phyloP scores from a whole-genome alignment of 2,797 vertebrate genomes.

The Pteropus rufus region DNA sequence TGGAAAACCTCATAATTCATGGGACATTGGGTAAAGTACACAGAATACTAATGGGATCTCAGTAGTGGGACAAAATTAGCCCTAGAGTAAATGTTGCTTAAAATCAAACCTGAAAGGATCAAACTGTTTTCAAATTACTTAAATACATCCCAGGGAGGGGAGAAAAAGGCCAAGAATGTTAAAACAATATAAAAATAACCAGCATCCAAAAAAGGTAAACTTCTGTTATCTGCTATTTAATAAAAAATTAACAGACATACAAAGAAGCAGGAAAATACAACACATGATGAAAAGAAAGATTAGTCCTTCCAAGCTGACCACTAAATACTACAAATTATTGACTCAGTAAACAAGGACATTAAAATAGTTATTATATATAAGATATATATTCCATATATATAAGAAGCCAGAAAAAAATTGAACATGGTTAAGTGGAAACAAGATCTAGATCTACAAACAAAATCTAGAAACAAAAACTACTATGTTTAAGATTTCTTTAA shows the following conservation, averaged over 20 bases:
- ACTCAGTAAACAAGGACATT: not conserved
- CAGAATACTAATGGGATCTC: not conserved
- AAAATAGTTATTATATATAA: not conserved
- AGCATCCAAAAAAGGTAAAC: not conserved
- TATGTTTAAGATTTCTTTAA: not conserved
- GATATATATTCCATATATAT: not conserved
- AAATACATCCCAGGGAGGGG: not conserved
- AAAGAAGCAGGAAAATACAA: not conserved
- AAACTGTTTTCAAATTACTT: not conserved
- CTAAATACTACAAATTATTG: not conserved
- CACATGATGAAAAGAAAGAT: not conserved
- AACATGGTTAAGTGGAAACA: not conserved
- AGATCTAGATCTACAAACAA: not conserved
- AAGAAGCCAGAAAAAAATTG: not conserved
- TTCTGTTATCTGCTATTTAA: not conserved
- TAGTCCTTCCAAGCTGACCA: not conserved
- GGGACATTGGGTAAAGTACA: not conserved
- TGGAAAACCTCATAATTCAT: not conserved
- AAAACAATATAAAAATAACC: not conserved
- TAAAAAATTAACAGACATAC: not conserved
- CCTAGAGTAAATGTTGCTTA: not conserved
- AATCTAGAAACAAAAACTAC: not conserved
- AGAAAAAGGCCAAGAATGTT: not conserved
- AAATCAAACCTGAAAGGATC: not conserved
- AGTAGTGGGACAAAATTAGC: not conserved